These are phyloP conservation scores for Halcyon smyrnensis DNA, from an alignment of 2,797 vertebrate genomes.

Conservation along the genomic window DNA sequence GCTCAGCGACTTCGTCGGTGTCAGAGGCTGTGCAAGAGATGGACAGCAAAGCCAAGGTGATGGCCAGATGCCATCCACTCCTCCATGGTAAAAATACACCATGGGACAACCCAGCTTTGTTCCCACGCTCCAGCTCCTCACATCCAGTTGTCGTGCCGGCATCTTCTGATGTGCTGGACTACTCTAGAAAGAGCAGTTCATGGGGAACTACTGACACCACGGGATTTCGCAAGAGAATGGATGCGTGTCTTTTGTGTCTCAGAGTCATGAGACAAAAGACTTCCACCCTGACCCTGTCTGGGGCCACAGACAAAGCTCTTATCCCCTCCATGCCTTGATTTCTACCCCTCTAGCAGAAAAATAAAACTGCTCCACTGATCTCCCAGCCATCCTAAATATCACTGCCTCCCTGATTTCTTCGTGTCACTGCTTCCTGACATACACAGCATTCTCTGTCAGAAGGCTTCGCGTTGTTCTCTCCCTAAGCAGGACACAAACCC, in stretches of 20 bases:
- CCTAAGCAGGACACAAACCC: not conserved
- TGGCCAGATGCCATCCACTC: rapidly evolving
- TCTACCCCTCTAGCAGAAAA: not conserved
- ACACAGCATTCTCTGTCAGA: not conserved
- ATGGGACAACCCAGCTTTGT: not conserved
- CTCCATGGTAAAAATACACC: not conserved
- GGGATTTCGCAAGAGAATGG: not conserved
- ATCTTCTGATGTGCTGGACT: rapidly evolving
- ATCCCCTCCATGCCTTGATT: not conserved
- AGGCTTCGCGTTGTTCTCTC: not conserved
- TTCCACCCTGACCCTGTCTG: not conserved
- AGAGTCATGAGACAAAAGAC: not conserved
- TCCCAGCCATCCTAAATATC: not conserved
- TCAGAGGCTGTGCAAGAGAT: not conserved
- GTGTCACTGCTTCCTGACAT: rapidly evolving
- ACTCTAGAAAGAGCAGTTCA: not conserved
- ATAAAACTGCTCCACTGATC: not conserved
- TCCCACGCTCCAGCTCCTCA: rapidly evolving
- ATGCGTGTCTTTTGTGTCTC: not conserved
- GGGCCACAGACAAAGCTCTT: not conserved
- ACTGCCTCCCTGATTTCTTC: not conserved
- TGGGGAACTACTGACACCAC: not conserved
- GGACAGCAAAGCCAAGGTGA: not conserved
- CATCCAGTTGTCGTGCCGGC: rapidly evolving
- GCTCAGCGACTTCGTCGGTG: not conserved